phyloP scores from a whole-genome alignment of 1,140 invertebrate genomes.

The Halesus radiatus region DNA sequence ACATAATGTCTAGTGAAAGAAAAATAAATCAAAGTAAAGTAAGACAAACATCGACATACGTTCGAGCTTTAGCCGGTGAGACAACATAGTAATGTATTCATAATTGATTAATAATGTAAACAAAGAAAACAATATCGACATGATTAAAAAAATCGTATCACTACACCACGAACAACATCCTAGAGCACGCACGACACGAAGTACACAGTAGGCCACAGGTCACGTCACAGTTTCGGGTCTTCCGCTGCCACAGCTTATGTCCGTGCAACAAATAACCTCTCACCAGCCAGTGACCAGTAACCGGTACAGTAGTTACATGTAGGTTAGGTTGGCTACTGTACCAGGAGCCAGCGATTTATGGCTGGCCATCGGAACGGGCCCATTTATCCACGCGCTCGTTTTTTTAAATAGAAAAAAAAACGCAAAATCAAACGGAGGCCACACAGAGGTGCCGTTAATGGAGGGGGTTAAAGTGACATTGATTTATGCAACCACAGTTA shows the following conservation, averaged over 20 bases:
- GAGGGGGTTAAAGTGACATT: constrained; percentile 46
- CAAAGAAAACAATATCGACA: constrained; percentile 55
- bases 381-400: constrained; percentile 17
- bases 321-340: no score
- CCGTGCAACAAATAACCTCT: background rate
- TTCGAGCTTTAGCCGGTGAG: constrained; percentile 58
- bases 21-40: constrained; percentile 51
- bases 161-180: constrained; percentile 63
- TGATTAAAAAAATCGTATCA: constrained; percentile 53
- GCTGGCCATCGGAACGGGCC: background rate
- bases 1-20: constrained; percentile 54
- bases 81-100: constrained; percentile 54
- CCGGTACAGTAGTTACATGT: no score
- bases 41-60: constrained; percentile 54
- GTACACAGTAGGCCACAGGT: constrained; percentile 48
- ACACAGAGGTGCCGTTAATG: constrained; percentile 48
- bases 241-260: background rate
- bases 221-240: constrained; percentile 48
- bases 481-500: constrained; percentile 43
- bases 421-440: constrained; percentile 37
- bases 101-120: constrained; percentile 53
- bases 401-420: constrained; percentile 43
- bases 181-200: constrained; percentile 69
- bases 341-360: constrained; percentile 19
- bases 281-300: no score